A percentile compares a stretch with the other conserved stretches of the same genome.
These are phyloP conservation scores for Zele albiditarsus DNA, from an alignment of 2,888 invertebrate species.

Conservation along the genomic window DNA sequence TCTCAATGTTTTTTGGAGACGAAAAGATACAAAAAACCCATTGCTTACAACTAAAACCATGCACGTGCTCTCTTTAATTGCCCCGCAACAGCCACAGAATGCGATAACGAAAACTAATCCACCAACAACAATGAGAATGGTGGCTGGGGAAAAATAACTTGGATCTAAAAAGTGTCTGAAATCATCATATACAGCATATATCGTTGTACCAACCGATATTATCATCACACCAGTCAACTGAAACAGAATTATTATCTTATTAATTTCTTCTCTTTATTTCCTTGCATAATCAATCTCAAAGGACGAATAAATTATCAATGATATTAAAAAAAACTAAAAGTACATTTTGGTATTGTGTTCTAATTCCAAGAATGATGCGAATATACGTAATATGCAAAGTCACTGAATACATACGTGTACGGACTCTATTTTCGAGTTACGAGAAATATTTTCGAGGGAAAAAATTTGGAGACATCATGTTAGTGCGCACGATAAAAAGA, in stretches of 20 bases:
- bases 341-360: background rate
- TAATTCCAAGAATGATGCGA: background rate
- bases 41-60: conserved; percentile 77
- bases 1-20: background rate
- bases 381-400: background rate
- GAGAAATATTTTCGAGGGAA: background rate
- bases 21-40: background rate
- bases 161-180: conserved; percentile 78
- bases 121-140: conserved; percentile 84
- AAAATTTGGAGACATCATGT: background rate
- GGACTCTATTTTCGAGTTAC: background rate
- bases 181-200: conserved; percentile 76
- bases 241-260: conserved; percentile 52
- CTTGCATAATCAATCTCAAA: background rate
- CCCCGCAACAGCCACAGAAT: conserved; percentile 87
- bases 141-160: conserved; percentile 82
- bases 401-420: background rate
- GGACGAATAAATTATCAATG: too few relatives aligned
- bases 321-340: too few relatives aligned
- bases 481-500: background rate
- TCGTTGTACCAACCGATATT: conserved; percentile 79
- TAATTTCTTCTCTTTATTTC: background rate
- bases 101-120: conserved; percentile 84
- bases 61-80: conserved; percentile 84
- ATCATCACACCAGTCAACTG: conserved; percentile 82